Conservation (phyloP, 1,140 invertebrate genomes). For the honey bee (Apis mellifera) region Amel_HAv3.1 CM009941.2:13452001-13452500, state of each 20-base stretch:
- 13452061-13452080: slow-evolving; percentile 26
- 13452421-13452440: background rate
- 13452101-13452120: slow-evolving; percentile 35
- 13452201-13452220: slow-evolving; percentile 69
- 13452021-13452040: background rate
- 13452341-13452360: slow-evolving; percentile 71
- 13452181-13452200: slow-evolving; percentile 63
- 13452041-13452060: slow-evolving; percentile 24
- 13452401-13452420: background rate
- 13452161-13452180: slow-evolving; percentile 61
- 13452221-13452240: slow-evolving; percentile 73
- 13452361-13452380: background rate
- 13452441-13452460: background rate
- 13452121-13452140: slow-evolving; percentile 40
- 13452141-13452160: slow-evolving; percentile 22
- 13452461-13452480: too few species aligned
- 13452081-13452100: slow-evolving; percentile 44
- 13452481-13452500: too few species aligned
- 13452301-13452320: slow-evolving; percentile 80
- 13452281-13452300: slow-evolving; percentile 74
- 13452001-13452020: background rate
- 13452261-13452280: slow-evolving; percentile 79
- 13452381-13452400: background rate
- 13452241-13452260: slow-evolving; percentile 77
- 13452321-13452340: slow-evolving; percentile 74